These are phyloP conservation scores for Drosophila busckii DNA, from an alignment of 1,140 invertebrate species.

Conservation along the genomic window DNA sequence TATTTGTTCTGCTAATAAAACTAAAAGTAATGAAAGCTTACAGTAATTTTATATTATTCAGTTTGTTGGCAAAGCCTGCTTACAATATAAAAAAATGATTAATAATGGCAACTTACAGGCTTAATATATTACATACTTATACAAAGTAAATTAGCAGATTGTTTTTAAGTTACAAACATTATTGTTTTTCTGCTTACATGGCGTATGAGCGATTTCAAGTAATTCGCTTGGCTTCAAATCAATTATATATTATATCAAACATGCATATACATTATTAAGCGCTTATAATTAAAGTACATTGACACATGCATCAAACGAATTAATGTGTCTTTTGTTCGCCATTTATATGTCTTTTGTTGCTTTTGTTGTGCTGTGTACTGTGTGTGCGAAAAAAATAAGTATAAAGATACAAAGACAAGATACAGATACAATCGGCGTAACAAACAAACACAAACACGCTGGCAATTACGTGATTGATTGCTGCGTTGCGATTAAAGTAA, in stretches of 20 bases:
- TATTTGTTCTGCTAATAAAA: too few species aligned
- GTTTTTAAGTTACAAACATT: too few species aligned
- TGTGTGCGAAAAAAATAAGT: conserved; percentile 8
- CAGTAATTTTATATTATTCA: too few species aligned
- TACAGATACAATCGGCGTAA: conserved; percentile 56
- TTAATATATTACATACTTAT: too few species aligned
- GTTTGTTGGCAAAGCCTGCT: too few species aligned
- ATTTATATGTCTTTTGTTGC: conserved; percentile 4
- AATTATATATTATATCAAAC: not conserved
- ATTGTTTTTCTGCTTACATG: too few species aligned
- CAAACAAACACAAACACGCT: conserved; percentile 67
- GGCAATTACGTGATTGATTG: conserved; percentile 72
- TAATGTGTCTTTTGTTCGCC: conserved; percentile 61
- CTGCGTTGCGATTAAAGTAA: conserved; percentile 43
- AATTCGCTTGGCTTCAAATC: not conserved
- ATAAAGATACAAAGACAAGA: conserved; percentile 58
- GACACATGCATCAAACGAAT: conserved; percentile 32
- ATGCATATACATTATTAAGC: conserved; percentile 6
- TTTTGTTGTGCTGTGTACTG: too few species aligned
- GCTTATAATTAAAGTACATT: conserved; percentile 25
- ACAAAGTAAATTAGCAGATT: too few species aligned
- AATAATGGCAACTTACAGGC: too few species aligned
- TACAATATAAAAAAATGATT: too few species aligned
- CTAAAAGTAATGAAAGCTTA: too few species aligned
- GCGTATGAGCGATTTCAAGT: conserved; percentile 27